Evolutionary conservation across 2,888 invertebrate species (phyloP).

Genomic region (Odontocerum albicorne): DNA sequence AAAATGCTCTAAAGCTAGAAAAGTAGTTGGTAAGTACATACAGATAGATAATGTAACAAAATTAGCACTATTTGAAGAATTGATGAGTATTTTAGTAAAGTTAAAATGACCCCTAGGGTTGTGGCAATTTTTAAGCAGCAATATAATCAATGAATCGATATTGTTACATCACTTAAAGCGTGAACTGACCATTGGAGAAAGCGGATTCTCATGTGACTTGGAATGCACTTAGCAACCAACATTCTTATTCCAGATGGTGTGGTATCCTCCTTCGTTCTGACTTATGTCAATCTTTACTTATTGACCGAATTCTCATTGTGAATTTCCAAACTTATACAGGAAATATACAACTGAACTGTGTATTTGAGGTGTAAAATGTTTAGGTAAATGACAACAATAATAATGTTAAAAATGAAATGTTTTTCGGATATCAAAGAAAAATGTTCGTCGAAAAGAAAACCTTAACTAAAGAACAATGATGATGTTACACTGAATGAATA

Average conservation of each 20-base stretch:
- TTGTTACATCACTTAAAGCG: slow-evolving; percentile 25
- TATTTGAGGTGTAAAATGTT: too few relatives aligned
- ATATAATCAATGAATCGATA: background rate
- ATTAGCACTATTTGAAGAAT: too few relatives aligned
- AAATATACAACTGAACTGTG: too few relatives aligned
- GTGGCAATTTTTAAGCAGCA: background rate
- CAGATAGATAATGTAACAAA: too few relatives aligned
- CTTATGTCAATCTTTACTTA: too few relatives aligned
- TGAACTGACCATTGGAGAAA: slow-evolving; percentile 37
- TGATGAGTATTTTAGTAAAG: too few relatives aligned
- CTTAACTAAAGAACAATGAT: slow-evolving; percentile 12
- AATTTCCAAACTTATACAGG: too few relatives aligned
- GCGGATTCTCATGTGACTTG: slow-evolving; percentile 60
- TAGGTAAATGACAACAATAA: too few relatives aligned
- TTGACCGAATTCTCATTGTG: too few relatives aligned
- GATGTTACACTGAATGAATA: slow-evolving; percentile 26
- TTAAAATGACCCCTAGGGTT: background rate
- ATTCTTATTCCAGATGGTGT: slow-evolving; percentile 6
- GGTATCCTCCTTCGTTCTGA: slow-evolving; percentile 34
- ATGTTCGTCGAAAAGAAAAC: slow-evolving; percentile 16
- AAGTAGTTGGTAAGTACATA: background rate
- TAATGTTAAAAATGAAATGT: too few relatives aligned
- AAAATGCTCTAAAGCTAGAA: background rate
- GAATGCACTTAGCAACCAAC: slow-evolving; percentile 47
- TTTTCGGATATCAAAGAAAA: too few relatives aligned